Percentiles rank a stretch among this genome's conserved stretches.
phyloP scores from a whole-genome alignment of 2,797 vertebrate species.

The Kryptolebias ocellatus region DNA sequence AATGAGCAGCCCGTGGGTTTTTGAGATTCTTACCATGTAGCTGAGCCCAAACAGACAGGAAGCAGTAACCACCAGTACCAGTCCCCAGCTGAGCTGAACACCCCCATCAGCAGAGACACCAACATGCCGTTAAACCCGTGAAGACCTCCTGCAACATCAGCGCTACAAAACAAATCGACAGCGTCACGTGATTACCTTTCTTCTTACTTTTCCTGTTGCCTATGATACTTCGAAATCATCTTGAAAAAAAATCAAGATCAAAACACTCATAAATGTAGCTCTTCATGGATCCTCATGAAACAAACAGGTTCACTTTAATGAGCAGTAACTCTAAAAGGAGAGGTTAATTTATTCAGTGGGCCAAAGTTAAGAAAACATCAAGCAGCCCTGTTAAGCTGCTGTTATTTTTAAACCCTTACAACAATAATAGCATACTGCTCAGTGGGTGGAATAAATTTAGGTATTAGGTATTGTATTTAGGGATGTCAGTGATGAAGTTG shows the following conservation, averaged over 20 bases:
- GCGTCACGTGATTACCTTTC: neutral
- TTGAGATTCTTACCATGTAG: slow-evolving; percentile 65
- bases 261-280: slow-evolving; percentile 2
- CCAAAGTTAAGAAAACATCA: slow-evolving; percentile 14
- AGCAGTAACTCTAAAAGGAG: neutral
- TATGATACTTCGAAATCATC: neutral
- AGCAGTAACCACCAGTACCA: slow-evolving; percentile 84
- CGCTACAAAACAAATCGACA: slow-evolving; percentile 54
- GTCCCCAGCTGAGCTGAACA: slow-evolving; percentile 77
- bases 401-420: slow-evolving; percentile 12
- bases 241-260: slow-evolving; percentile 5
- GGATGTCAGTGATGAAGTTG: neutral
- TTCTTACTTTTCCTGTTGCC: neutral
- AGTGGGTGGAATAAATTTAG: slow-evolving; percentile 2
- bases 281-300: slow-evolving; percentile 10
- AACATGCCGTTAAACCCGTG: slow-evolving; percentile 82
- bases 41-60: slow-evolving; percentile 73
- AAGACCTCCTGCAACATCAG: slow-evolving; percentile 68
- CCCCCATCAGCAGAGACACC: slow-evolving; percentile 80
- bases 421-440: slow-evolving; percentile 16
- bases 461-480: neutral
- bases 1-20: neutral
- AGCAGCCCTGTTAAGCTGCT: neutral
- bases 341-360: slow-evolving; percentile 2
- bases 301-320: slow-evolving; percentile 19